Percentiles rank a stretch among this genome's conserved stretches.
Evolutionary conservation across 2,113 vertebrate species (phyloP).

Genomic region (Rhinolophus ferrumequinum): DNA sequence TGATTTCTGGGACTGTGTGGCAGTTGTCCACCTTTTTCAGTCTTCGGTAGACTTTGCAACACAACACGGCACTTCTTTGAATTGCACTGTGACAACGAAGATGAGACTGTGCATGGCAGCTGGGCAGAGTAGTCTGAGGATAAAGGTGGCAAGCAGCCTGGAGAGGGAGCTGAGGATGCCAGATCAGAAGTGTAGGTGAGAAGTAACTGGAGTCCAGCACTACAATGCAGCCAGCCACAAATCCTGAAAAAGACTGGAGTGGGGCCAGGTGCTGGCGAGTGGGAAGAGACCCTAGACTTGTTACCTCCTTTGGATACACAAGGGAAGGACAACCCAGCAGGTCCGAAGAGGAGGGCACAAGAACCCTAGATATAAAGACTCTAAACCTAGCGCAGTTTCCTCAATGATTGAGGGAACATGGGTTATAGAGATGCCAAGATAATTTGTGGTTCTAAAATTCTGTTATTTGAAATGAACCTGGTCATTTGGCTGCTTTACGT

Average conservation of each 20-base stretch:
- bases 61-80: neutral
- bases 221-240: neutral
- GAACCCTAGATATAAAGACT: neutral
- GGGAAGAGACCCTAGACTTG: neutral
- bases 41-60: neutral
- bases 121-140: neutral
- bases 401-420: neutral
- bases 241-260: neutral
- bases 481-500: neutral
- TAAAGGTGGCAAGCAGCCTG: neutral
- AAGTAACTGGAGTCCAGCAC: neutral
- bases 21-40: neutral
- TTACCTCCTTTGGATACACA: conserved; percentile 10
- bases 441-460: neutral
- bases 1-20: neutral
- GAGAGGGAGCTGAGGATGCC: neutral
- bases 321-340: neutral
- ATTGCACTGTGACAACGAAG: neutral
- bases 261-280: neutral
- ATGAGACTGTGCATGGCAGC: neutral
- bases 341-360: neutral
- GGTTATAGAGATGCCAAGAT: neutral
- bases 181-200: neutral
- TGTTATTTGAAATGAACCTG: neutral
- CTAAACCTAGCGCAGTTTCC: neutral